Conservation (phyloP, 2,113 vertebrate genomes). For the Gallinago media region DNA sequence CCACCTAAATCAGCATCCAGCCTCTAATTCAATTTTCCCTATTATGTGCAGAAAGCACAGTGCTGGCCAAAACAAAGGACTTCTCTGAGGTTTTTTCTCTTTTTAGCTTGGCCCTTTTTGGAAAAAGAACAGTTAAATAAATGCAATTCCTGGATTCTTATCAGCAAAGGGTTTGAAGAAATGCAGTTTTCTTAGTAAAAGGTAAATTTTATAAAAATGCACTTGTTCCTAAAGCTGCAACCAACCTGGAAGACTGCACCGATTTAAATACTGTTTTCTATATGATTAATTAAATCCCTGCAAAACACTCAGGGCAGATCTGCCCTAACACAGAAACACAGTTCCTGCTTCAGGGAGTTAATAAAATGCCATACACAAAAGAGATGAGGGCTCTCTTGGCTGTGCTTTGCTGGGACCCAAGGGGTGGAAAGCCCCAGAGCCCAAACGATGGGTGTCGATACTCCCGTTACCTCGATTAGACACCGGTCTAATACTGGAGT, state of each 20-base stretch:
- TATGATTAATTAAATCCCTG: neutral
- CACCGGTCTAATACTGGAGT: neutral
- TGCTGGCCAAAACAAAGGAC: neutral
- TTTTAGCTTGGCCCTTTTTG: neutral
- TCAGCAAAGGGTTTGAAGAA: neutral
- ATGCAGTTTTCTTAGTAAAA: neutral
- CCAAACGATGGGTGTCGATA: rapidly evolving
- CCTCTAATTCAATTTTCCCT: neutral
- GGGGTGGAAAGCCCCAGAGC: rapidly evolving
- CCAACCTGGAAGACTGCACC: neutral
- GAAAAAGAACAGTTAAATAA: neutral
- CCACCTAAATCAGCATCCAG: neutral
- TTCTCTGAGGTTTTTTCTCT: neutral
- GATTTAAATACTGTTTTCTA: neutral
- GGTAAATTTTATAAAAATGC: neutral
- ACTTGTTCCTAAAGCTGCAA: neutral
- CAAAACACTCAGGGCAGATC: neutral
- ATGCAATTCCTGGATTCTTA: neutral
- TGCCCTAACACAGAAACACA: neutral
- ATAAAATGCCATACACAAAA: rapidly evolving
- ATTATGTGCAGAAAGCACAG: neutral
- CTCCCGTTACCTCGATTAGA: neutral
- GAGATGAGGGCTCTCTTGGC: neutral
- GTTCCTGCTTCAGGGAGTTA: neutral
- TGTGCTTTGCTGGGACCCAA: neutral